Base-by-base conservation (phyloP, 1,140 invertebrate species). In the Laupala kohalensis region DNA sequence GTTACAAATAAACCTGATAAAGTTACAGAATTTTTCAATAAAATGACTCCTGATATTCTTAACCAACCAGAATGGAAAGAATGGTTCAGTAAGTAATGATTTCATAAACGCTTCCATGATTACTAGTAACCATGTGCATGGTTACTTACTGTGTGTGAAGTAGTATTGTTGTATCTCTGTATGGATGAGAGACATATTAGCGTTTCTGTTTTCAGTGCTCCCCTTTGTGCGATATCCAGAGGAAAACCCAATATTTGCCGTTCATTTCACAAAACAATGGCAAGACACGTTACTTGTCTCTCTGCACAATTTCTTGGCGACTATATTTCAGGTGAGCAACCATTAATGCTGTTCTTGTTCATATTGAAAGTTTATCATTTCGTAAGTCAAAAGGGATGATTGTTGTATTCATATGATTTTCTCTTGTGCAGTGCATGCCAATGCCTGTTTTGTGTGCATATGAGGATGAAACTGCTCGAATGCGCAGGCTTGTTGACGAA, bases 251-350 rank as follows among this genome's bases (percentile, higher is more conserved):
- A 86, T 85, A 67, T 98, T 96, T 81, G 86, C 89, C 25, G 86
- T 95, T 37, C 93, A 95, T 79, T 98, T 97, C 79, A 94, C 90
- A 29, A 89, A 91, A 74, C 91, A 94, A 71, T 98, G 95, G 95
- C 95, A 97, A 79, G 96, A 98, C 78, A 96, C 93, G 64, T 87
- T 96, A 76, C 80, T 95, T 63, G 86, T 97, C n/a, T 97, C 95
- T 0, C 82, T 98, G 25, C 92, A 96, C 78, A 98, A 98, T 81
- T 94, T 98, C 77, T 83, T 98, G 53, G 90, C 94, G 25, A 92
- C 93, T 30, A 89, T 96, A 66, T 95, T 92, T 77, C 91, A 93
- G 82, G 87, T 88, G 81, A 75, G 74, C 78, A 68, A 74, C 5
- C 1, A 19, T 2, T 19, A 53, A 66, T 66, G n/a, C 9, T 9